Conservation (phyloP, 2,797 vertebrate species). For the Oreonectes daqikongensis region DNA sequence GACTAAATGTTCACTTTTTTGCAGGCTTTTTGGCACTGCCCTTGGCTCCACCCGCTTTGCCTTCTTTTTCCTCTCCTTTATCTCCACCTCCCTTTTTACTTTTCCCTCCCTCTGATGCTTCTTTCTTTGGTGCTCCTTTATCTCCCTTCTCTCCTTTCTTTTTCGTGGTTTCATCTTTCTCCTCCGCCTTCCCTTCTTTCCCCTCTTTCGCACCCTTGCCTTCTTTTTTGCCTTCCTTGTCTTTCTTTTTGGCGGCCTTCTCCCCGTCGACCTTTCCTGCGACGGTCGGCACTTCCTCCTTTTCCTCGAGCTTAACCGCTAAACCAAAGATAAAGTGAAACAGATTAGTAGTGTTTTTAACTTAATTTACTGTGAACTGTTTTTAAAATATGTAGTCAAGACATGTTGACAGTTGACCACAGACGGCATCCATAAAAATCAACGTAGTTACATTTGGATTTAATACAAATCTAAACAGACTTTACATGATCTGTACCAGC, state of each 20-base stretch:
- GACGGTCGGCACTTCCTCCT: constrained; percentile 74
- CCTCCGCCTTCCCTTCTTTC: constrained; percentile 58
- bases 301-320: constrained; percentile 72
- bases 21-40: constrained; percentile 69
- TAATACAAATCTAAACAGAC: too few relatives aligned
- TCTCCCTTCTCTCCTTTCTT: constrained; percentile 57
- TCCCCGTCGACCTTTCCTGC: constrained; percentile 83
- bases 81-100: constrained; percentile 57
- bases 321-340: constrained; percentile 17
- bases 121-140: constrained; percentile 62
- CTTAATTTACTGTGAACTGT: neutral
- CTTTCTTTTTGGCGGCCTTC: constrained; percentile 76
- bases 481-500: too few relatives aligned
- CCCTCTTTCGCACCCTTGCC: constrained; percentile 74
- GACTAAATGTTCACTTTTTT: constrained; percentile 70
- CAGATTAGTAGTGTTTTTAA: neutral
- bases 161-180: constrained; percentile 69
- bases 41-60: constrained; percentile 65
- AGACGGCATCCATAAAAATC: too few relatives aligned
- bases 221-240: constrained; percentile 74
- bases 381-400: too few relatives aligned
- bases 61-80: constrained; percentile 53
- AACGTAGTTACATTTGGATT: too few relatives aligned
- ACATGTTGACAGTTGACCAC: too few relatives aligned
- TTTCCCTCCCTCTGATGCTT: constrained; percentile 39